These are phyloP conservation scores for Theretra japonica DNA, from an alignment of 2,888 invertebrate species.

Conservation along the genomic window DNA sequence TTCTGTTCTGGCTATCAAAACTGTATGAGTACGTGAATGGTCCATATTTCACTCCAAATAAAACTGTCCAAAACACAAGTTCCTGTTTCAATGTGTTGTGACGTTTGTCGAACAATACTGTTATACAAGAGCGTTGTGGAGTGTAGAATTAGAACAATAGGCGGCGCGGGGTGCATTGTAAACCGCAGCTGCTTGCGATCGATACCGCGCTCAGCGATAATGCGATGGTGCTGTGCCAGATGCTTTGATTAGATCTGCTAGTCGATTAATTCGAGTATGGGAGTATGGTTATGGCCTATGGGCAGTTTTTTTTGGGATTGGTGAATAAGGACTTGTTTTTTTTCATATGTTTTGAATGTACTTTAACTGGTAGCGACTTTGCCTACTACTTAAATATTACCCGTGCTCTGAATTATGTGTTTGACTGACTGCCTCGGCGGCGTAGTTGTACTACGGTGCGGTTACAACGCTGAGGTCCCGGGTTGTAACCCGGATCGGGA, in stretches of 20 bases:
- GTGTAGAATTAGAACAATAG: slow-evolving; percentile 30
- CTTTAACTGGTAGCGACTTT: too few species aligned
- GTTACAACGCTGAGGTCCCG: too few species aligned
- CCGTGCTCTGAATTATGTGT: too few species aligned
- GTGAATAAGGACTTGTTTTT: too few species aligned
- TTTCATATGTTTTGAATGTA: too few species aligned
- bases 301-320: too few species aligned
- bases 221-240: slow-evolving; percentile 8
- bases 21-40: background rate
- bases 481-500: too few species aligned
- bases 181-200: slow-evolving; percentile 56
- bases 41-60: background rate
- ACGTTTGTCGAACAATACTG: slow-evolving; percentile 5
- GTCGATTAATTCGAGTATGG: background rate
- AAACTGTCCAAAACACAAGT: background rate
- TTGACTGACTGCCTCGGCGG: too few species aligned
- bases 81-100: slow-evolving; percentile 13
- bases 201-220: slow-evolving; percentile 34
- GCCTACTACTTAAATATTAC: too few species aligned
- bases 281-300: background rate
- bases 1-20: background rate
- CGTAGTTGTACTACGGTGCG: too few species aligned
- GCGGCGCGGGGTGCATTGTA: slow-evolving; percentile 41
- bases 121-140: slow-evolving; percentile 18
- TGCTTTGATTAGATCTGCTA: background rate